Conservation (phyloP, 2,113 vertebrate genomes). For the Cyanoderma ruficeps region DNA sequence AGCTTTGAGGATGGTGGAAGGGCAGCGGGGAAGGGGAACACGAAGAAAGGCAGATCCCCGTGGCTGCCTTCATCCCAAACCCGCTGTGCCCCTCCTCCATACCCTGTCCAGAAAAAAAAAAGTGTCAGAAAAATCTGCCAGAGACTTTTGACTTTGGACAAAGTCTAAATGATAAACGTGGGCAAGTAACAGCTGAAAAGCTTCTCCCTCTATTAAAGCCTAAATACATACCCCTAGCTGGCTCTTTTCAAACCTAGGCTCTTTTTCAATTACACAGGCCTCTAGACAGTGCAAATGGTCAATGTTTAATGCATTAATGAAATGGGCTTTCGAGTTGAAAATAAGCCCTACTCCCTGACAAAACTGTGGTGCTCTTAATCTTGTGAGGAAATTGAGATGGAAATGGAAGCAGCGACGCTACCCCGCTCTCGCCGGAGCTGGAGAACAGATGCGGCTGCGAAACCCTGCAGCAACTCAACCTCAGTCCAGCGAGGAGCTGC, state of each 20-base stretch:
- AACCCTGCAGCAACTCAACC: conserved; percentile 37
- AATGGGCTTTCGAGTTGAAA: conserved; percentile 14
- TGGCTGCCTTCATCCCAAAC: background rate
- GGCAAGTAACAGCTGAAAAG: background rate
- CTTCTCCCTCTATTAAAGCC: background rate
- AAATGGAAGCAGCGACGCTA: background rate
- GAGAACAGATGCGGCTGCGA: background rate
- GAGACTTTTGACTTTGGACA: conserved; percentile 22
- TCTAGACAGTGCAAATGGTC: conserved; percentile 61
- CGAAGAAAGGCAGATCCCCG: background rate
- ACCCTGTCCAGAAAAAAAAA: background rate
- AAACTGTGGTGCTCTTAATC: conserved; percentile 55
- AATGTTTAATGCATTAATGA: conserved; percentile 41
- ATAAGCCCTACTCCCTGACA: conserved; percentile 46
- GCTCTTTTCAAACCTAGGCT: background rate
- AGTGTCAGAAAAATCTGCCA: background rate
- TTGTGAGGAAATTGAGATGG: conserved; percentile 48
- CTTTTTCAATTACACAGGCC: conserved; percentile 35
- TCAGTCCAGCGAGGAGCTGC: conserved; percentile 21
- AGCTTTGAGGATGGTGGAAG: background rate
- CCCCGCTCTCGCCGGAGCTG: background rate
- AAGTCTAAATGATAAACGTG: background rate
- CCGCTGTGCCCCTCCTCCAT: background rate
- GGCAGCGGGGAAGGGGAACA: background rate
- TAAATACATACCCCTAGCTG: background rate